Evolutionary conservation across 1,140 invertebrate species (phyloP).

Genomic region (Drosophila pseudoananassae): DNA sequence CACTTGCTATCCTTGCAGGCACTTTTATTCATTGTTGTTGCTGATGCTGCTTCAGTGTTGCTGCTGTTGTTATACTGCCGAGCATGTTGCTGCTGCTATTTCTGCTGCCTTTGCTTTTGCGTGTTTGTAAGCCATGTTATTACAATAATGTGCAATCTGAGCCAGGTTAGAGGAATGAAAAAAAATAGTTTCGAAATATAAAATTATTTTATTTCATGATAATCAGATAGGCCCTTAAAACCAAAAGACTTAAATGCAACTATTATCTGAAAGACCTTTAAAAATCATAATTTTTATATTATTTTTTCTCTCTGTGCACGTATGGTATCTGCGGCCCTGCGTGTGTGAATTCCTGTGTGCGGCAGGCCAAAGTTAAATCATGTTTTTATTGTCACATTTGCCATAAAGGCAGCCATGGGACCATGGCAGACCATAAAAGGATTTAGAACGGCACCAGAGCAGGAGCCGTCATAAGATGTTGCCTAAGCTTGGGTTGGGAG

Average conservation of each 20-base stretch:
- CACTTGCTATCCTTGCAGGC: constrained; percentile 17
- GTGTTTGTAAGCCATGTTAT: constrained; percentile 81
- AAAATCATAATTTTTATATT: neutral
- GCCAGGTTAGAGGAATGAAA: neutral
- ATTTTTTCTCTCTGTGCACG: neutral
- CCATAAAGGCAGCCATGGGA: constrained; percentile 70
- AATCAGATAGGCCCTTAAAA: neutral
- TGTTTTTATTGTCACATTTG: constrained; percentile 82
- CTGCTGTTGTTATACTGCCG: constrained; percentile 15
- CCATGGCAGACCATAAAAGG: constrained; percentile 30
- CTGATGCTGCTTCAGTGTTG: constrained; percentile 24
- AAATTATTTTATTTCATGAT: neutral
- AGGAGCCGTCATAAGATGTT: constrained; percentile 62
- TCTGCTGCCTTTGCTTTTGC: constrained; percentile 52
- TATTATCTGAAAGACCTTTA: neutral
- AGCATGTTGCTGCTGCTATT: constrained; percentile 39
- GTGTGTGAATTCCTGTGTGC: constrained; percentile 36
- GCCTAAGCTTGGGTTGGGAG: constrained; percentile 47
- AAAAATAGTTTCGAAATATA: neutral
- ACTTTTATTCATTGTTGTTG: constrained; percentile 40
- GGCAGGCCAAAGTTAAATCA: constrained; percentile 77
- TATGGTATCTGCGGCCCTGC: constrained; percentile 14
- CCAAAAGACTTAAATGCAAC: no score
- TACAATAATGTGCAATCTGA: constrained; percentile 70
- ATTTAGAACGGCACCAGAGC: constrained; percentile 19